phyloP scores from a whole-genome alignment of 2,888 invertebrate species.

The Apamea crenata region DNA sequence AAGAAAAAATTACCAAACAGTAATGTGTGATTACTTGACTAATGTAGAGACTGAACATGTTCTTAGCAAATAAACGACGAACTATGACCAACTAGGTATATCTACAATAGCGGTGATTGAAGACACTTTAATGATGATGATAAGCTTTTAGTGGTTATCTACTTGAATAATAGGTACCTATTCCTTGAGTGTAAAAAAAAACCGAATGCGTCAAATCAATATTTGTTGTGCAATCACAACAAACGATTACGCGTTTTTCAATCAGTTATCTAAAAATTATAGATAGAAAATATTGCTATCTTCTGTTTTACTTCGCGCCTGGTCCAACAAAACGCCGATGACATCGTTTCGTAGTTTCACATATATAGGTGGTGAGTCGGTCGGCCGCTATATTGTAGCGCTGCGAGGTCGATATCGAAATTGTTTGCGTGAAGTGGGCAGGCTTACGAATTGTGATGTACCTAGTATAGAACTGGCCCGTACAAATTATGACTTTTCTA shows the following conservation, averaged over 20 bases:
- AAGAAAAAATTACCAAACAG: not conserved
- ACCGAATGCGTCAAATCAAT: not conserved
- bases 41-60: not conserved
- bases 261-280: not conserved
- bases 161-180: not conserved
- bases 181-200: not conserved
- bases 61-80: not conserved
- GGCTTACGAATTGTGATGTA: not conserved
- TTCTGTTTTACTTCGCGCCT: not conserved
- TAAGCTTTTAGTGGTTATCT: not conserved
- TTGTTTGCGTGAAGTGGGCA: slow-evolving; percentile 34
- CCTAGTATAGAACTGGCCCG: not conserved
- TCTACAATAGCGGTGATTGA: not conserved
- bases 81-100: not conserved
- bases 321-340: slow-evolving; percentile 12
- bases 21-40: not conserved
- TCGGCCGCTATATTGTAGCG: slow-evolving; percentile 6
- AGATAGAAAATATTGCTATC: not conserved
- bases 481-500: not conserved
- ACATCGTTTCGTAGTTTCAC: slow-evolving; percentile 13
- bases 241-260: not conserved
- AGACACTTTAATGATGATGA: not conserved
- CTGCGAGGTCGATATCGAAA: not conserved
- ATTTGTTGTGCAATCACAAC: slow-evolving; percentile 2
- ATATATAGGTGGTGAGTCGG: slow-evolving; percentile 31